Evolutionary conservation across 2,797 vertebrate genomes (phyloP).

Genomic region (Carapus acus): DNA sequence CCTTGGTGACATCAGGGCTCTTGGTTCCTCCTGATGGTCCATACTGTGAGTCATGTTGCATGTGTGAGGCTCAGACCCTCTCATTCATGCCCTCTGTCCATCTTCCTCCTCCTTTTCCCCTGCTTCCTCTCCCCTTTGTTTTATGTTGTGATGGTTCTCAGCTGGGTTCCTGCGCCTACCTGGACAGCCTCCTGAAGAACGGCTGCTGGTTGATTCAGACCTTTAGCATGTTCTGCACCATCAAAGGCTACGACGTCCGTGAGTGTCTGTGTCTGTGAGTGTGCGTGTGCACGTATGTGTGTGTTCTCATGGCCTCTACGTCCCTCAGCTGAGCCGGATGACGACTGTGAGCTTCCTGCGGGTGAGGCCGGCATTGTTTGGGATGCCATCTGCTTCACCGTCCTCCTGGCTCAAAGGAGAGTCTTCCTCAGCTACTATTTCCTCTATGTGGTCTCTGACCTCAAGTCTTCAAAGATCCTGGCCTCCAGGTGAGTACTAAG

Average conservation of each 20-base stretch:
- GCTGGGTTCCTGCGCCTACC: constrained; percentile 72
- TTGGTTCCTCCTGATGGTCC: too few species aligned
- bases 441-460: constrained; percentile 75
- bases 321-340: constrained; percentile 61
- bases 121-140: not conserved
- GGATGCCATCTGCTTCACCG: constrained; percentile 74
- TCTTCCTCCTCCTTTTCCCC: too few species aligned
- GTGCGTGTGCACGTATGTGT: too few species aligned
- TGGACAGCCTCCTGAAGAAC: constrained; percentile 68
- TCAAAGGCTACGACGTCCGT: constrained; percentile 71
- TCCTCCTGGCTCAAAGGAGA: constrained; percentile 72
- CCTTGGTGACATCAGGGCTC: too few species aligned
- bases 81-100: too few species aligned
- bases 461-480: constrained; percentile 71
- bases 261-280: constrained; percentile 39
- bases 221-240: constrained; percentile 76
- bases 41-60: too few species aligned
- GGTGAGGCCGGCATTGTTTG: constrained; percentile 76
- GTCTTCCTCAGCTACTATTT: constrained; percentile 79
- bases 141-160: constrained; percentile 21
- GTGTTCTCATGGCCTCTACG: not conserved
- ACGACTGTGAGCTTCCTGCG: constrained; percentile 69
- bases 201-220: constrained; percentile 74
- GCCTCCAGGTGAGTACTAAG: constrained; percentile 66
- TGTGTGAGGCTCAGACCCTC: too few species aligned